These are phyloP conservation scores for Drosophila neutralis DNA, from an alignment of 2,888 invertebrate species.

Conservation along the genomic window DNA sequence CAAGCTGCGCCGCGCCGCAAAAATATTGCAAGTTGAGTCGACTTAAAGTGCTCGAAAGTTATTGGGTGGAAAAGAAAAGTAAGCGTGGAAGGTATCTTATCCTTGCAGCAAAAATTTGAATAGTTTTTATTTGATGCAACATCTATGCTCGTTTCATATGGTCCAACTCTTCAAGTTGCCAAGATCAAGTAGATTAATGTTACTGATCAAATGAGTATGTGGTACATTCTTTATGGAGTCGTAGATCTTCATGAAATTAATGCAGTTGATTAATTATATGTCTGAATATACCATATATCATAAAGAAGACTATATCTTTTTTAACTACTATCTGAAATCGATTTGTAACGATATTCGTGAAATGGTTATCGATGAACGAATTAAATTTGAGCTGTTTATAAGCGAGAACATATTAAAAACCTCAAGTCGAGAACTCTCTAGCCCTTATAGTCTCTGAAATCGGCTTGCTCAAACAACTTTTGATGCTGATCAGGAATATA, in stretches of 20 bases:
- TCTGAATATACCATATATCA: background rate
- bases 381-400: background rate
- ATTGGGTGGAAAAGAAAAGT: background rate
- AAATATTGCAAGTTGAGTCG: background rate
- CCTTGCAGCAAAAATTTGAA: background rate
- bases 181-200: background rate
- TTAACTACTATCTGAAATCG: background rate
- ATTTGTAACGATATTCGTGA: background rate
- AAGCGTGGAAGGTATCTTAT: background rate
- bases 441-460: background rate
- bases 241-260: background rate
- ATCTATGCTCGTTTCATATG: background rate
- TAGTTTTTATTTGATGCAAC: background rate
- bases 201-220: background rate
- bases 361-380: background rate
- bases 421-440: background rate
- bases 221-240: background rate
- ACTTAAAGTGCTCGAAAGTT: background rate
- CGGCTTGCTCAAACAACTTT: background rate
- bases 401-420: background rate
- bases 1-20: background rate
- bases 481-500: background rate
- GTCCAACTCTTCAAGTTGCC: background rate
- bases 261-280: background rate
- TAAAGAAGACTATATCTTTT: background rate